Percentiles rank a stretch among this genome's conserved stretches.
phyloP scores from a whole-genome alignment of 2,113 vertebrate genomes.

The Plectropomus leopardus region DNA sequence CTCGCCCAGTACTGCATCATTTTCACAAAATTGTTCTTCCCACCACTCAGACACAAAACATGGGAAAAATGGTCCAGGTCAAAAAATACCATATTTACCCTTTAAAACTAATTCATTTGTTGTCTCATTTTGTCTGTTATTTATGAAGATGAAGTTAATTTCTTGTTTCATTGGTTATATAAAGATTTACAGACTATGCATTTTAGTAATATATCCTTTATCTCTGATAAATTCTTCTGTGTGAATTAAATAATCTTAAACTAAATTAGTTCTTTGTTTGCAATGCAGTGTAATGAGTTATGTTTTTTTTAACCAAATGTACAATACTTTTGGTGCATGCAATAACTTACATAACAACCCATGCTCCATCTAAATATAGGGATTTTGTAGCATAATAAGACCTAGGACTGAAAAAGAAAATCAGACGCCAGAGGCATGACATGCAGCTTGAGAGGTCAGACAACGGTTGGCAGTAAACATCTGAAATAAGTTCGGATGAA shows the following conservation, averaged over 20 bases:
- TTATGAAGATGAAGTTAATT: neutral
- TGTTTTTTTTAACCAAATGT: neutral
- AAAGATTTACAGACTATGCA: neutral
- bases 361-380: neutral
- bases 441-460: slow-evolving; percentile 18
- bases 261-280: neutral
- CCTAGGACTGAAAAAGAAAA: neutral
- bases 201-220: neutral
- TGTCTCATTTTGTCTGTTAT: neutral
- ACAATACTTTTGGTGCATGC: neutral
- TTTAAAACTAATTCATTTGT: neutral
- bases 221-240: too few species aligned
- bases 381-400: neutral
- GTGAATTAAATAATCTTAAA: neutral
- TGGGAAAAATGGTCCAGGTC: too few species aligned
- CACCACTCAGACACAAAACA: too few species aligned
- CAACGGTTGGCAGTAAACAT: neutral
- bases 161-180: neutral
- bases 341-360: neutral
- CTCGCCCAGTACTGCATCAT: too few species aligned
- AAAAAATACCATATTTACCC: too few species aligned
- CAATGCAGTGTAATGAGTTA: neutral
- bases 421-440: neutral
- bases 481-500: slow-evolving; percentile 9
- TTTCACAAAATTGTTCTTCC: too few species aligned